Evolutionary conservation across 2,888 invertebrate species (phyloP).

Genomic region (Stenichneumon culpator): DNA sequence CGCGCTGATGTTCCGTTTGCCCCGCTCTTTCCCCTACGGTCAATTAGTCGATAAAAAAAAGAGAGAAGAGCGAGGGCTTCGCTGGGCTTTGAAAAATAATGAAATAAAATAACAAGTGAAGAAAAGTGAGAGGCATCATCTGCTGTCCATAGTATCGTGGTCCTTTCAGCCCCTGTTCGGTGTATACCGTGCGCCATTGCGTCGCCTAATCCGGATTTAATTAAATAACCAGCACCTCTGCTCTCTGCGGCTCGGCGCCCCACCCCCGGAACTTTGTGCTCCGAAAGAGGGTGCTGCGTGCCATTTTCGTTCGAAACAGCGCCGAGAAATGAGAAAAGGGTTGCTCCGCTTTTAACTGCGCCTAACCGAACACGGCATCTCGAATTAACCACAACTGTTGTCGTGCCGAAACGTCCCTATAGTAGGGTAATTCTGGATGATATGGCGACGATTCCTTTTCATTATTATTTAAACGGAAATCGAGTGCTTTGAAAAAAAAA

Average conservation of each 20-base stretch:
- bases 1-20: too few species aligned
- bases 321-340: slow-evolving; percentile 24
- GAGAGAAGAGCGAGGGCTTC: neutral
- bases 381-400: slow-evolving; percentile 84
- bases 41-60: neutral
- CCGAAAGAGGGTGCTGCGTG: slow-evolving; percentile 26
- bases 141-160: slow-evolving; percentile 53
- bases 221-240: slow-evolving; percentile 78
- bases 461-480: neutral
- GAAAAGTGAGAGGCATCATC: slow-evolving; percentile 53
- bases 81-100: neutral
- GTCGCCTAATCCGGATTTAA: slow-evolving; percentile 82
- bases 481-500: neutral
- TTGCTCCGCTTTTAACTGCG: slow-evolving; percentile 24
- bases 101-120: slow-evolving; percentile 48
- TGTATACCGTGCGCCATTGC: slow-evolving; percentile 54
- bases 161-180: slow-evolving; percentile 37
- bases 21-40: neutral
- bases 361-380: slow-evolving; percentile 42
- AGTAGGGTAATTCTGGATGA: neutral
- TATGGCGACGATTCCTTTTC: neutral
- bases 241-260: slow-evolving; percentile 35
- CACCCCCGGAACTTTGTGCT: slow-evolving; percentile 23
- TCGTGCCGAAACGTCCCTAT: slow-evolving; percentile 75
- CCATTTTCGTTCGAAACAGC: slow-evolving; percentile 29